These are phyloP conservation scores for Mesoclemmys tuberculata DNA, from an alignment of 2,113 vertebrate species.

Conservation along the genomic window DNA sequence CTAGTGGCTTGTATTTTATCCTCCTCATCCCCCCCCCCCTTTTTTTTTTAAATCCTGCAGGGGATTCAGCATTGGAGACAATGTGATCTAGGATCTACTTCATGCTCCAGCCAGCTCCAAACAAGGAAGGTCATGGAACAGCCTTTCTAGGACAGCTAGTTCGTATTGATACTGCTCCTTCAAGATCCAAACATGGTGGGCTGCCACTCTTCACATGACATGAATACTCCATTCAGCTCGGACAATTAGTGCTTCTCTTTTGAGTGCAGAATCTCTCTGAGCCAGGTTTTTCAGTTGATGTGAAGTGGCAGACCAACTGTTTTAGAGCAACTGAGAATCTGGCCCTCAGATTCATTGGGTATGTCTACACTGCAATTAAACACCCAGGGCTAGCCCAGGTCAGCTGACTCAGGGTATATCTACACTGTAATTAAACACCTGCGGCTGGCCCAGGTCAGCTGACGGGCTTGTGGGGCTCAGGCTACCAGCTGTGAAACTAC, in stretches of 20 bases:
- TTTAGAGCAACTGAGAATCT: background rate
- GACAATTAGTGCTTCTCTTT: background rate
- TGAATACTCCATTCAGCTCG: background rate
- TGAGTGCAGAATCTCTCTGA: background rate
- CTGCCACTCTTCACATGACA: background rate
- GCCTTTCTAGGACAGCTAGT: background rate
- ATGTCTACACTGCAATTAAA: background rate
- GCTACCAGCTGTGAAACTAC: background rate
- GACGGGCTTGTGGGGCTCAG: background rate
- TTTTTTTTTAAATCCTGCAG: background rate
- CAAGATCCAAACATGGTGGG: background rate
- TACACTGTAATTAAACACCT: no score
- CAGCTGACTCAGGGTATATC: no score
- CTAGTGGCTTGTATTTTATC: background rate
- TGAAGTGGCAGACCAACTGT: background rate
- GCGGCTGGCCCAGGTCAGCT: background rate
- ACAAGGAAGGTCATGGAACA: background rate
- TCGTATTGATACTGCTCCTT: background rate
- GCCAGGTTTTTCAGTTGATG: background rate
- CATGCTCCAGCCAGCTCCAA: background rate
- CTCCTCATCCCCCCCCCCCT: no score
- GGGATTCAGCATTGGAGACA: background rate
- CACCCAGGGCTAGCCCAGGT: background rate
- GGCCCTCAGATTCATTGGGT: background rate
- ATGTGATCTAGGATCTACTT: background rate